Conservation (phyloP, 2,797 vertebrate genomes). For the Clamator glandarius region DNA sequence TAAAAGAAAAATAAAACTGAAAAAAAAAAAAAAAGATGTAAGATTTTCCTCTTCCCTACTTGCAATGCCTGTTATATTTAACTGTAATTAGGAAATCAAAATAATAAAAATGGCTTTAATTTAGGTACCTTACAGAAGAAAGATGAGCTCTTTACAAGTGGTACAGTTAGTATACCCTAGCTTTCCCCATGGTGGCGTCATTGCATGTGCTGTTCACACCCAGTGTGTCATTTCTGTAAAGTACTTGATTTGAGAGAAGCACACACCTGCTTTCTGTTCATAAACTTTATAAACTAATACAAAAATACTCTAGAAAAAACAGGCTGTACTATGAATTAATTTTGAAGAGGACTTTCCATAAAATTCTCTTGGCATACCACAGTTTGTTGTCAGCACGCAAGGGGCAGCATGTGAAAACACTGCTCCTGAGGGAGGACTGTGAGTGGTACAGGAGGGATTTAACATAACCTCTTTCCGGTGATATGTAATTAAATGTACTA, state of each 20-base stretch:
- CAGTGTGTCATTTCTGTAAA: neutral
- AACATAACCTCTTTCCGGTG: neutral
- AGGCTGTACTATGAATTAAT: neutral
- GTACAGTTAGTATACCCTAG: neutral
- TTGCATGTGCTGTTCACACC: neutral
- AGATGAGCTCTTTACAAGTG: neutral
- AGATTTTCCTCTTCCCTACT: conserved; percentile 65
- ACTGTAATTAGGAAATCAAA: neutral
- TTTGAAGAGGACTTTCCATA: neutral
- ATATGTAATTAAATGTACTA: neutral
- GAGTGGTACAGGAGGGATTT: neutral
- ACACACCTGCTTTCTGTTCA: neutral
- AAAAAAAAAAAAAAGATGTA: conserved; percentile 70
- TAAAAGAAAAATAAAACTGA: conserved; percentile 78
- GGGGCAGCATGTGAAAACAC: rapidly evolving
- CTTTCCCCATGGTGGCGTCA: neutral
- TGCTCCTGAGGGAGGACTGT: neutral
- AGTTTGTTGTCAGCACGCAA: neutral
- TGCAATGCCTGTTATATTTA: conserved; percentile 47
- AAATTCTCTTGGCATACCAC: neutral
- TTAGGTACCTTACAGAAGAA: neutral
- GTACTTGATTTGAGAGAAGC: neutral
- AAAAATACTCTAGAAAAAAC: neutral
- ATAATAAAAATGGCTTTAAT: neutral
- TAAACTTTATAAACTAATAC: neutral